Base-by-base conservation (phyloP, 2,113 vertebrate species). In the Serilophus lunatus region DNA sequence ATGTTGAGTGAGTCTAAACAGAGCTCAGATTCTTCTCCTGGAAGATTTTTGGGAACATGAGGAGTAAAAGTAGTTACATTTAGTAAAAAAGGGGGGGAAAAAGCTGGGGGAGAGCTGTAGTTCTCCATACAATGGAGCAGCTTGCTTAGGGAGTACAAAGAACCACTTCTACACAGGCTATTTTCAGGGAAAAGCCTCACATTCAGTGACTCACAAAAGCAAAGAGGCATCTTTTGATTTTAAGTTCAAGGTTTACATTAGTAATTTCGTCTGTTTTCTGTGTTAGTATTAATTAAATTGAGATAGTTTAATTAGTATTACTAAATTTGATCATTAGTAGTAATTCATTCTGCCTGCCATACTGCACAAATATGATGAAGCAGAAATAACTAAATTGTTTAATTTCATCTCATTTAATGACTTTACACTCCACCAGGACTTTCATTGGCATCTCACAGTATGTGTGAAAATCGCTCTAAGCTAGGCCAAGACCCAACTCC, bases 181-280 rank as follows among this genome's bases (percentile, higher is more conserved):
- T 97, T 96, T 95, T 60, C 94, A 66, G 85, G 81, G 82, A 33
- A 92, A 95, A 90, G 69, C 85, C 42, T 76, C 70, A 51, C 53
- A 87, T 91, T 84, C 91, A 69, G 36, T 79, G 92, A 93, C 88
- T 53, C 59, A 78, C 40, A 89, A 95, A 96, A 90, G 95, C 40
- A 0, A 81, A 64, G 92, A 94, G 76, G 86, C 95, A 93, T 96
- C 94, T 97, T 97, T 95, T 96, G 93, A 92, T 96, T 98, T 98
- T 94, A 95, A 97, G 97, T 97, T 98, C 97, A 97, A 93, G 94
- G 96, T 98, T 98, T 97, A 96, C 96, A 95, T 93, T 95, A 92
- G 97, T 88, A 97, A 97, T 97, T 97, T 96, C 88, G 88, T 94
- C 96, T 97, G 93, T 97, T 98, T 97, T 96, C 97, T 96, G 84